These are phyloP conservation scores for Rhinatrema bivittatum DNA, from an alignment of 2,797 vertebrate genomes.

Conservation along the genomic window DNA sequence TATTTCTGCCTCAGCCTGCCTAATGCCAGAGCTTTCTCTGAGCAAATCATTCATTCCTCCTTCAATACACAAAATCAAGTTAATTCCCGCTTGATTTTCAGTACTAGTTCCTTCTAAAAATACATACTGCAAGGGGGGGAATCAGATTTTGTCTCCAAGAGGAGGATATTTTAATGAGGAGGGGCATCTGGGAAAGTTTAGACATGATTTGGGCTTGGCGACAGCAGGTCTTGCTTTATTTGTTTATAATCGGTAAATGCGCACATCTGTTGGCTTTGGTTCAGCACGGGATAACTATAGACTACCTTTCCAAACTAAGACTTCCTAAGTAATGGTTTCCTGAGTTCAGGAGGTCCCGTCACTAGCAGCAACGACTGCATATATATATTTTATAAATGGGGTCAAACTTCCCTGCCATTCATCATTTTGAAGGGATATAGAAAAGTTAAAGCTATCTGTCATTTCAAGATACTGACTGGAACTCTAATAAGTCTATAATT, in stretches of 20 bases:
- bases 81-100: too few species aligned
- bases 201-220: not conserved
- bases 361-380: not conserved
- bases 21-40: too few species aligned
- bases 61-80: too few species aligned
- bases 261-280: slow-evolving; percentile 5
- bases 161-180: too few species aligned
- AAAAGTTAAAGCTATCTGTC: slow-evolving; percentile 14
- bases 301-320: slow-evolving; percentile 1
- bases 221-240: not conserved
- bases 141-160: too few species aligned
- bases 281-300: slow-evolving; percentile 1
- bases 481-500: slow-evolving; percentile 1
- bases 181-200: too few species aligned
- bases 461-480: slow-evolving; percentile 16
- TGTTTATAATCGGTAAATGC: slow-evolving; percentile 15
- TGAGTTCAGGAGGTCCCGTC: slow-evolving; percentile 9
- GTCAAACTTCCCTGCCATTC: slow-evolving; percentile 9
- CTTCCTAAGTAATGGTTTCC: slow-evolving; percentile 11
- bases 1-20: too few species aligned
- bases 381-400: slow-evolving; percentile 12
- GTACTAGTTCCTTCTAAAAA: too few species aligned
- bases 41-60: too few species aligned
- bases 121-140: too few species aligned
- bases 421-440: slow-evolving; percentile 19